Percentiles rank a stretch among this genome's conserved stretches.
phyloP scores from a whole-genome alignment of 2,797 vertebrate species.

The Philypnodon macrostomus region DNA sequence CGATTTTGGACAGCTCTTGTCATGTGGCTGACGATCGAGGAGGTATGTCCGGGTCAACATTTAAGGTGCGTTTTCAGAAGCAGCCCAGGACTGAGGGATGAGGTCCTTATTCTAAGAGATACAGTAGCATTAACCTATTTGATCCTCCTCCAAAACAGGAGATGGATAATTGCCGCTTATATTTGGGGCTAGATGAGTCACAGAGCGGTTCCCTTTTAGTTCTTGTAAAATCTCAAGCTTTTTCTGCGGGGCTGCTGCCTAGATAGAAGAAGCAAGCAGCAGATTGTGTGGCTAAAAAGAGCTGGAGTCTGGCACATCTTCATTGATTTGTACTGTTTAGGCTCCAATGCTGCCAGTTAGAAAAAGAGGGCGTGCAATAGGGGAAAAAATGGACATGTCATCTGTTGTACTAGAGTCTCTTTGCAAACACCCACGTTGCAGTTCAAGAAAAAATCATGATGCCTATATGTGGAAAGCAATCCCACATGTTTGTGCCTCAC shows the following conservation, averaged over 20 bases:
- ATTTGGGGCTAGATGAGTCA: constrained; percentile 68
- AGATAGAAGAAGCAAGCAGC: constrained; percentile 31
- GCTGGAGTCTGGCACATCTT: constrained; percentile 58
- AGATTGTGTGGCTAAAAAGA: constrained; percentile 40
- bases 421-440: constrained; percentile 51
- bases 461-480: constrained; percentile 49
- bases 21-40: too few relatives aligned
- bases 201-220: constrained; percentile 28
- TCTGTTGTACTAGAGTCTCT: constrained; percentile 31
- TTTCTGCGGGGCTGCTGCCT: constrained; percentile 48
- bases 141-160: constrained; percentile 41
- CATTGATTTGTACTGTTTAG: constrained; percentile 67
- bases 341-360: constrained; percentile 32
- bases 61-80: too few relatives aligned
- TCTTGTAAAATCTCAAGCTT: constrained; percentile 52
- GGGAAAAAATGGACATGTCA: constrained; percentile 41
- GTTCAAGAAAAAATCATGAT: constrained; percentile 33
- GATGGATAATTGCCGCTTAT: constrained; percentile 61
- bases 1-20: too few relatives aligned
- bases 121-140: constrained; percentile 47
- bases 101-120: too few relatives aligned
- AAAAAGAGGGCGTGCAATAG: constrained; percentile 28
- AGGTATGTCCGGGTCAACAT: too few relatives aligned
- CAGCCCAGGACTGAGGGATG: too few relatives aligned
- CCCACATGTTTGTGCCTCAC: constrained; percentile 46